Evolutionary conservation across 2,113 vertebrate species (phyloP).

Genomic region (Nibea coibor): DNA sequence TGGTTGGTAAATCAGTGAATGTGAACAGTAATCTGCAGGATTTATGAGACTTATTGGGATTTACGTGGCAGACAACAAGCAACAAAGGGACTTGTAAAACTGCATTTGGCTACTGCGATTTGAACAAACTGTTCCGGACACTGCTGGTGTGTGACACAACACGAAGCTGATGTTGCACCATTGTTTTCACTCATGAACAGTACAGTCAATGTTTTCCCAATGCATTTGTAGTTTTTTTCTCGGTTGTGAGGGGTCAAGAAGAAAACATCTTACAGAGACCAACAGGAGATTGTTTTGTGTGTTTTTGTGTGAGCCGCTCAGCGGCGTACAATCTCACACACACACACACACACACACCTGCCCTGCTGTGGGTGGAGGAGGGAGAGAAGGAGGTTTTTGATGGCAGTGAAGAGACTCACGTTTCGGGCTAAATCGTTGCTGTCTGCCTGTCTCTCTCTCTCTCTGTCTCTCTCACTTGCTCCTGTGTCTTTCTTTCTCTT

Average conservation of each 20-base stretch:
- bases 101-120: not conserved
- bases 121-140: not conserved
- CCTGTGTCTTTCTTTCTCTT: constrained; percentile 4
- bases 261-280: not conserved
- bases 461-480: not conserved
- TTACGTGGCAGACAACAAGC: constrained; percentile 9
- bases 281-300: not conserved
- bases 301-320: not conserved
- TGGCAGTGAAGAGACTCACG: not conserved
- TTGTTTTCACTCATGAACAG: not conserved
- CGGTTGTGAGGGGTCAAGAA: not conserved
- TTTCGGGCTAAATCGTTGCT: not conserved
- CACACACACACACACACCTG: not conserved
- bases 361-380: not conserved
- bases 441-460: not conserved
- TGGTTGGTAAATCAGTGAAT: constrained; percentile 1
- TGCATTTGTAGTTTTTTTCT: not conserved
- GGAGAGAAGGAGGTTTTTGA: not conserved
- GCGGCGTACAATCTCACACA: not conserved
- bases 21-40: constrained; percentile 8
- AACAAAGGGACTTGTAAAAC: not conserved
- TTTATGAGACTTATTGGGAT: constrained; percentile 27
- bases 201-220: not conserved
- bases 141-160: not conserved
- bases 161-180: not conserved